Percentiles rank a stretch among this genome's conserved stretches.
Evolutionary conservation across 2,888 invertebrate species (phyloP).

Genomic region (Sarcophaga caerulescens): DNA sequence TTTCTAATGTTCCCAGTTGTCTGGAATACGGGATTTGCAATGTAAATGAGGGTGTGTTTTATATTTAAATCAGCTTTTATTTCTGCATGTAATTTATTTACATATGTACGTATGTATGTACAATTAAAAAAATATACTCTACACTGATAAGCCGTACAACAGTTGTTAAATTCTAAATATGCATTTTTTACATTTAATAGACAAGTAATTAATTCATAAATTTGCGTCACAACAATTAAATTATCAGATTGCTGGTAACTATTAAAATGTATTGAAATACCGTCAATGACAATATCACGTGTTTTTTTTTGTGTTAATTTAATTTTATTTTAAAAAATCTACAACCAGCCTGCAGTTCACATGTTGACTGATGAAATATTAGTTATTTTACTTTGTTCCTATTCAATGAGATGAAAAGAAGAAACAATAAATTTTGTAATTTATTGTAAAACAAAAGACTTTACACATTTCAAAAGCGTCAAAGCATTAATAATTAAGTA

Average conservation of each 20-base stretch:
- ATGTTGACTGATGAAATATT: not conserved
- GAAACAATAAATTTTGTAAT: no score
- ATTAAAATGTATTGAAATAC: conserved; percentile 4
- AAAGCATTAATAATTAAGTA: no score
- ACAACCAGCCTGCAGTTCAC: not conserved
- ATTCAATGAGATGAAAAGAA: no score
- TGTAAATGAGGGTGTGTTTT: conserved; percentile 31
- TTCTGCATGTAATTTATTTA: not conserved
- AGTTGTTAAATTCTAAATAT: conserved; percentile 26
- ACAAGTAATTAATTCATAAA: conserved; percentile 52
- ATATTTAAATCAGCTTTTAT: not conserved
- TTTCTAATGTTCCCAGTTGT: not conserved
- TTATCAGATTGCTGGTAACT: conserved; percentile 22
- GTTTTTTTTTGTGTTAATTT: conserved; percentile 15
- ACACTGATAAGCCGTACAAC: conserved; percentile 49
- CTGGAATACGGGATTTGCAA: not conserved
- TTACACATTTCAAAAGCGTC: no score
- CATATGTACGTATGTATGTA: conserved; percentile 17
- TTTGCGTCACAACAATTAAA: conserved; percentile 59
- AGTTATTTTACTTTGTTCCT: no score
- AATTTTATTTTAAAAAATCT: not conserved
- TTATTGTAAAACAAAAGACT: no score
- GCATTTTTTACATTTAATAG: conserved; percentile 50
- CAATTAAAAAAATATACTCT: not conserved
- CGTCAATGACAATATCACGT: conserved; percentile 43